Evolutionary conservation across 2,797 vertebrate genomes (phyloP).

Genomic region (Chiloscyllium punctatum): DNA sequence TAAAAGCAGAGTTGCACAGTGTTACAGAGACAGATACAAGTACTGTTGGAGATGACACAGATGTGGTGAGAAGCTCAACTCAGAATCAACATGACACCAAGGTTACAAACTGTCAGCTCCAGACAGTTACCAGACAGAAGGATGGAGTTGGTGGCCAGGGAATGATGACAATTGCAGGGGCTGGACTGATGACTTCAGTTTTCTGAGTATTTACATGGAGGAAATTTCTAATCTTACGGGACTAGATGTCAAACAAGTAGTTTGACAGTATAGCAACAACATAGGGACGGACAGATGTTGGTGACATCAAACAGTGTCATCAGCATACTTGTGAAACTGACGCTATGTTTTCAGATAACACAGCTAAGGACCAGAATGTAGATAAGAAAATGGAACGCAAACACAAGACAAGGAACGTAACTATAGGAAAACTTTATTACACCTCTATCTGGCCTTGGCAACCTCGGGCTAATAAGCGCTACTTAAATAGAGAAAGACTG

Average conservation of each 20-base stretch:
- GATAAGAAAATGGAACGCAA: background rate
- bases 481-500: too few species aligned
- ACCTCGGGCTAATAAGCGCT: too few species aligned
- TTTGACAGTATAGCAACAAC: background rate
- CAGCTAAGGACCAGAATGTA: background rate
- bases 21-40: background rate
- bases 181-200: background rate
- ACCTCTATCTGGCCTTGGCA: too few species aligned
- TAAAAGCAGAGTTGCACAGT: background rate
- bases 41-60: background rate
- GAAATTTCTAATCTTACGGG: background rate
- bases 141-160: background rate
- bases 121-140: background rate
- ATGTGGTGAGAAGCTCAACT: background rate
- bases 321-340: too few species aligned
- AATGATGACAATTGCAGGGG: too few species aligned
- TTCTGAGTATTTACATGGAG: background rate
- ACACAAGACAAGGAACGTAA: background rate
- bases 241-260: background rate
- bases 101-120: background rate
- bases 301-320: too few species aligned
- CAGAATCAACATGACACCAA: too few species aligned
- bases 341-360: background rate
- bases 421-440: background rate
- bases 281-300: background rate